These are phyloP conservation scores for Nymphalis io DNA, from an alignment of 1,140 invertebrate genomes.

Conservation along the genomic window DNA sequence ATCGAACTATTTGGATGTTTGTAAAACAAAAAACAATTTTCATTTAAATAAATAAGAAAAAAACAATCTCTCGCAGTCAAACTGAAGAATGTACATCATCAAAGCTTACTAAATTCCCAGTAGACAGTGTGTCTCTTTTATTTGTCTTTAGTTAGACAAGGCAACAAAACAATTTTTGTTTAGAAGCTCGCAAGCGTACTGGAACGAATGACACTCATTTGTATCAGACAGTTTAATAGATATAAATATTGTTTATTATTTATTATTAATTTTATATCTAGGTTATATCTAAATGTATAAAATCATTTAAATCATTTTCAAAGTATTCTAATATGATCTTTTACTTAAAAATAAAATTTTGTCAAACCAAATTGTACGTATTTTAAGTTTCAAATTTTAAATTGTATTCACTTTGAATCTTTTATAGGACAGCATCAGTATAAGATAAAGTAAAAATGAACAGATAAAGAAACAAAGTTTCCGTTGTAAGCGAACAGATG, in stretches of 20 bases:
- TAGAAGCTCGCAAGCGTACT: slow-evolving; percentile 1
- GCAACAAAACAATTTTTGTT: slow-evolving; percentile 23
- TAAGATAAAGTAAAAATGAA: slow-evolving; percentile 15
- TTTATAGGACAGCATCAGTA: slow-evolving; percentile 9
- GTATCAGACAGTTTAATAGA: slow-evolving; percentile 28
- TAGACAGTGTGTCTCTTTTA: slow-evolving; percentile 26
- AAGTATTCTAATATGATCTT: neutral
- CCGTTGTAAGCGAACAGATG: slow-evolving; percentile 38
- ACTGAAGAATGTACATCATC: neutral
- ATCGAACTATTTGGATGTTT: no score
- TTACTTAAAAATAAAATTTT: no score
- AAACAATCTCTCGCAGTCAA: neutral
- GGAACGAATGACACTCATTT: slow-evolving; percentile 26
- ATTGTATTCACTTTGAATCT: slow-evolving; percentile 15
- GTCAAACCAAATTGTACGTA: no score
- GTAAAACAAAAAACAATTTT: no score
- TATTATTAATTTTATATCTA: neutral
- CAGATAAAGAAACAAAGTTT: slow-evolving; percentile 36
- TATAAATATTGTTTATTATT: slow-evolving; percentile 20
- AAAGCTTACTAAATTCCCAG: slow-evolving; percentile 22
- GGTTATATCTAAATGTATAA: neutral
- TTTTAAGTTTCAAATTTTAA: neutral
- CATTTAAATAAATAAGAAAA: neutral
- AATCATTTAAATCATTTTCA: neutral
- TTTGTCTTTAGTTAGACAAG: slow-evolving; percentile 19